Percentiles rank a stretch among this genome's conserved stretches.
These are phyloP conservation scores for Delphinapterus leucas DNA, from an alignment of 2,113 vertebrate genomes.

Conservation along the genomic window DNA sequence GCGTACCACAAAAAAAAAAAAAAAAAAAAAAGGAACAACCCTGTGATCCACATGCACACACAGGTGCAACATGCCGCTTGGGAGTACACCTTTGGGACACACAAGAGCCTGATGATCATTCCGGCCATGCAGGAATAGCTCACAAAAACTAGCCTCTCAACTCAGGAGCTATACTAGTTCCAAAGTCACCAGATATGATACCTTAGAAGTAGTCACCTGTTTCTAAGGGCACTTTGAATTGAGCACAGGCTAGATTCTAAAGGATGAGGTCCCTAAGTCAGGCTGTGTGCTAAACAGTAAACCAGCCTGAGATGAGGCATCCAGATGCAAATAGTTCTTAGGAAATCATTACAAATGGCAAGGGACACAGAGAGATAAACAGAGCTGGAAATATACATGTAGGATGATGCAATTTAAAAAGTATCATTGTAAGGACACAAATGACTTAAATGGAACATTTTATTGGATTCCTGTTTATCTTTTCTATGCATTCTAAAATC, in stretches of 20 bases:
- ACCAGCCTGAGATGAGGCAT: not conserved
- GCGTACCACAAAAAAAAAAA: no score
- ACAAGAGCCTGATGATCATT: accelerated
- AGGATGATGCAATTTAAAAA: not conserved
- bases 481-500: not conserved
- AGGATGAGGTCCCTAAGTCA: accelerated
- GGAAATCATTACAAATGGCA: not conserved
- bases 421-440: not conserved
- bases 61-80: accelerated
- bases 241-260: not conserved
- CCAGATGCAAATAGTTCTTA: no score
- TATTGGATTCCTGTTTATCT: not conserved
- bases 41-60: accelerated
- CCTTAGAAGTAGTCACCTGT: no score
- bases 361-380: not conserved
- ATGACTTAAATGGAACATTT: not conserved
- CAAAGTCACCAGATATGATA: not conserved
- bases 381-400: not conserved
- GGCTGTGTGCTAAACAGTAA: not conserved
- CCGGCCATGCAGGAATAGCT: accelerated
- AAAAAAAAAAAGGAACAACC: not conserved
- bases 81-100: not conserved
- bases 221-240: not conserved
- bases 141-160: not conserved
- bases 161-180: not conserved